Percentiles rank a stretch among this genome's conserved stretches.
Conservation (phyloP, 2,888 invertebrate genomes). For the Epirrita christyi region DNA sequence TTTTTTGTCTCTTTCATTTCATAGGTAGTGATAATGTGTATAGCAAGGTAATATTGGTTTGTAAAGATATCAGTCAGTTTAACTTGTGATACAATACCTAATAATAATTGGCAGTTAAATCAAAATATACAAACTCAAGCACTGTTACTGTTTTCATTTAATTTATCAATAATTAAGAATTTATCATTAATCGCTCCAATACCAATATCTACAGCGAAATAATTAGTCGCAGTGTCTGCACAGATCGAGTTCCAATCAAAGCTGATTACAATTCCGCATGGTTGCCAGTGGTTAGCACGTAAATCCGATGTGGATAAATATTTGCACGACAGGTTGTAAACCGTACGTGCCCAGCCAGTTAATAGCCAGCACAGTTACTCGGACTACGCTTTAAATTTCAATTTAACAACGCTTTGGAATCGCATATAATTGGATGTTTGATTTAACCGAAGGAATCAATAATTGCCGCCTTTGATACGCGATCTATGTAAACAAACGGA, state of each 20-base stretch:
- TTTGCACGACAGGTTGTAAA: conserved; percentile 81
- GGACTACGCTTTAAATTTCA: conserved; percentile 58
- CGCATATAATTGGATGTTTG: conserved; percentile 40
- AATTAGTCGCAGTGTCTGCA: conserved; percentile 34
- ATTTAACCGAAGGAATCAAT: conserved; percentile 31
- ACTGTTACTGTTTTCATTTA: background rate
- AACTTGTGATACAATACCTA: too few relatives aligned
- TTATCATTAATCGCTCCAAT: conserved; percentile 5
- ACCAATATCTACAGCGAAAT: conserved; percentile 19
- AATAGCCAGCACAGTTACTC: conserved; percentile 74
- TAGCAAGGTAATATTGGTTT: too few relatives aligned
- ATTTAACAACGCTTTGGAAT: conserved; percentile 45
- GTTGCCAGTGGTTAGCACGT: conserved; percentile 76
- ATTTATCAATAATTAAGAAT: conserved; percentile 3
- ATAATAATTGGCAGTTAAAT: background rate
- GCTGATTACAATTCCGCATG: conserved; percentile 78
- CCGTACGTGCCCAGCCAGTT: conserved; percentile 71
- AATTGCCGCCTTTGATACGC: conserved; percentile 30
- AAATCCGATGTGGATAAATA: conserved; percentile 81
- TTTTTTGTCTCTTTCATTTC: too few relatives aligned
- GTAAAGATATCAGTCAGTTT: too few relatives aligned
- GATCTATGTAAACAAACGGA: conserved; percentile 11
- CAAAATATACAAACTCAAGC: background rate
- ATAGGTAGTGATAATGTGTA: too few relatives aligned
- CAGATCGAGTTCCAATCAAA: conserved; percentile 64